phyloP scores from a whole-genome alignment of 2,888 invertebrate genomes.

The Catonia carolina region DNA sequence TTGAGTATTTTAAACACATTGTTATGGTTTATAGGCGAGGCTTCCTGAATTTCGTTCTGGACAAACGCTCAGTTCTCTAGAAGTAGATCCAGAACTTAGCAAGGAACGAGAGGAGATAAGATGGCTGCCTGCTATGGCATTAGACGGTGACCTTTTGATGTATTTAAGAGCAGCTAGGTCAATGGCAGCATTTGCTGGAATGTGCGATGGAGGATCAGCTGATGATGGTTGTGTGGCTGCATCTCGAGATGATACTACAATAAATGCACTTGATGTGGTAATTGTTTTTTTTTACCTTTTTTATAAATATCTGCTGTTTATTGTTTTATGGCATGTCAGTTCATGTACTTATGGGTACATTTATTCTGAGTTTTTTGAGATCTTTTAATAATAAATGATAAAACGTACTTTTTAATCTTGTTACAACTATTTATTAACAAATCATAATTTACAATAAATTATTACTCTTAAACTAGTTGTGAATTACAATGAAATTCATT shows the following conservation, averaged over 20 bases:
- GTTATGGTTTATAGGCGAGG: slow-evolving; percentile 49
- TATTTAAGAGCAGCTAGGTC: slow-evolving; percentile 94
- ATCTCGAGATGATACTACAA: slow-evolving; percentile 94
- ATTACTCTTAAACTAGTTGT: too few relatives aligned
- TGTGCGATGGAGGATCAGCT: slow-evolving; percentile 96
- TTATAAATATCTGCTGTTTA: too few relatives aligned
- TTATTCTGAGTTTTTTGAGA: too few relatives aligned
- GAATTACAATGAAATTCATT: too few relatives aligned
- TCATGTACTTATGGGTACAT: too few relatives aligned
- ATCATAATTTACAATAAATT: too few relatives aligned
- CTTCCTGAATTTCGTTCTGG: slow-evolving; percentile 52
- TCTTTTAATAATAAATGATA: too few relatives aligned
- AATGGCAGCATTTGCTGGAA: slow-evolving; percentile 97
- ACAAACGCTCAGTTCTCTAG: slow-evolving; percentile 17
- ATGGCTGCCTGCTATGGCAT: slow-evolving; percentile 90
- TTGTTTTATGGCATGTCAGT: too few relatives aligned
- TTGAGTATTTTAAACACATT: too few relatives aligned
- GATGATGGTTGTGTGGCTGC: slow-evolving; percentile 97
- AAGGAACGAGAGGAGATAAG: slow-evolving; percentile 76
- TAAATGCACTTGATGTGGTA: slow-evolving; percentile 91
- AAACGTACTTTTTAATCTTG: too few relatives aligned
- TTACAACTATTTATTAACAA: too few relatives aligned
- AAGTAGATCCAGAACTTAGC: slow-evolving; percentile 46
- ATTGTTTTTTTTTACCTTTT: too few relatives aligned
- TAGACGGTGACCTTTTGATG: slow-evolving; percentile 94